Conservation (phyloP, 2,888 invertebrate species). For the Dorcus hopei region DNA sequence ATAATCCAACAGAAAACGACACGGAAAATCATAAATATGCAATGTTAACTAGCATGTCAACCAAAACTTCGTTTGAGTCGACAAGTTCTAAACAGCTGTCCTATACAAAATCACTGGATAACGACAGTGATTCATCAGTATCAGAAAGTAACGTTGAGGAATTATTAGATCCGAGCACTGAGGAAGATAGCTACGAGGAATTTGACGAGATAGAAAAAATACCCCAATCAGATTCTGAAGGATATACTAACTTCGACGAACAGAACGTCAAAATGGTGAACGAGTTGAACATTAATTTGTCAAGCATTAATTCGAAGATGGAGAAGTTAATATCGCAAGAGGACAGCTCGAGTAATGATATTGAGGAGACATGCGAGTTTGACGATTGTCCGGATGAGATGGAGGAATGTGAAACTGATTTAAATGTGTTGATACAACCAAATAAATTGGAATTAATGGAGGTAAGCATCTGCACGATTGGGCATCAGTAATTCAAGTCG, state of each 20-base stretch:
- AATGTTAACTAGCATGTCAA: constrained; percentile 14
- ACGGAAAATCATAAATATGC: too few species aligned
- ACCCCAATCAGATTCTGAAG: constrained; percentile 46
- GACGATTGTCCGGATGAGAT: constrained; percentile 18
- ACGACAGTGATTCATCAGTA: constrained; percentile 48
- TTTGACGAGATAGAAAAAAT: constrained; percentile 47
- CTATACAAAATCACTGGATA: constrained; percentile 47
- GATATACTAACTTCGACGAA: constrained; percentile 38
- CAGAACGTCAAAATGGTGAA: constrained; percentile 29
- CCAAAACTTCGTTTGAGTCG: constrained; percentile 44
- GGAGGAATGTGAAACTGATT: constrained; percentile 25
- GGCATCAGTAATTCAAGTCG: too few species aligned
- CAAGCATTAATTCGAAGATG: constrained; percentile 26
- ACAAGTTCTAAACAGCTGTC: constrained; percentile 45
- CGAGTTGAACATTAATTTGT: constrained; percentile 34
- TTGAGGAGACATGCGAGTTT: constrained; percentile 26
- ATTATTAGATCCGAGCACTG: constrained; percentile 37
- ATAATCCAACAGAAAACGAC: too few species aligned
- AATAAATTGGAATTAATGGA: constrained; percentile 43
- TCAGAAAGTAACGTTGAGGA: constrained; percentile 50
- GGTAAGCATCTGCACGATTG: constrained; percentile 33
- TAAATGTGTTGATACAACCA: constrained; percentile 39
- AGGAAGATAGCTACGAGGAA: constrained; percentile 41
- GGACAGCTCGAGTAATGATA: constrained; percentile 21
- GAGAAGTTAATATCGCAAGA: constrained; percentile 25